Percentiles rank a stretch among this genome's conserved stretches.
phyloP scores from a whole-genome alignment of 2,888 invertebrate genomes.

The Notocelia uddmanniana region DNA sequence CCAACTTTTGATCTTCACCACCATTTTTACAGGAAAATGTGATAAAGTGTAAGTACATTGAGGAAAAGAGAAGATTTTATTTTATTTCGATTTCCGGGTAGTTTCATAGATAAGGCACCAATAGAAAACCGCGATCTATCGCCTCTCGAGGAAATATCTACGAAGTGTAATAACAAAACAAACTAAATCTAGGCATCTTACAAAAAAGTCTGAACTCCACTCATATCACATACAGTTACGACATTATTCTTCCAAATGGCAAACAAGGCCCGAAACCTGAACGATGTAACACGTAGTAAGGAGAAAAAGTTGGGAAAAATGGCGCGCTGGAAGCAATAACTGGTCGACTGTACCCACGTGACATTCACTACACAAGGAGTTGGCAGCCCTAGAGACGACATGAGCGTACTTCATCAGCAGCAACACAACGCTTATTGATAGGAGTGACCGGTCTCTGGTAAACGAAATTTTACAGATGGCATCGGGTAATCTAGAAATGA shows the following conservation, averaged over 20 bases:
- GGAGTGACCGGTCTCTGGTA: too few species aligned
- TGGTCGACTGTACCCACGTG: conserved; percentile 44
- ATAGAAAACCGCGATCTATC: too few species aligned
- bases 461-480: too few species aligned
- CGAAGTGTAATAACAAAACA: conserved; percentile 24
- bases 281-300: conserved; percentile 43
- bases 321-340: conserved; percentile 41
- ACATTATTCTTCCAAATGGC: neutral
- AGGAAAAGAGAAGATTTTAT: too few species aligned
- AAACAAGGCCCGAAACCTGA: neutral
- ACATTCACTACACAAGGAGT: conserved; percentile 12
- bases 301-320: conserved; percentile 42
- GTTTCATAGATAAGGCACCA: too few species aligned
- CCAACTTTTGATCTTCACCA: too few species aligned
- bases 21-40: too few species aligned
- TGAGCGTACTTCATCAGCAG: neutral
- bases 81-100: too few species aligned
- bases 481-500: too few species aligned
- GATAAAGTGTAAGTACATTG: too few species aligned
- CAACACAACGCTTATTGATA: too few species aligned
- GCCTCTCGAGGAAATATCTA: neutral
- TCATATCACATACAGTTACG: neutral
- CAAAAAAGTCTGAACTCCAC: neutral
- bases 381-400: conserved; percentile 18
- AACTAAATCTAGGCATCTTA: neutral